Conservation (phyloP, 2,113 vertebrate genomes). For the Polypterus senegalus region DNA sequence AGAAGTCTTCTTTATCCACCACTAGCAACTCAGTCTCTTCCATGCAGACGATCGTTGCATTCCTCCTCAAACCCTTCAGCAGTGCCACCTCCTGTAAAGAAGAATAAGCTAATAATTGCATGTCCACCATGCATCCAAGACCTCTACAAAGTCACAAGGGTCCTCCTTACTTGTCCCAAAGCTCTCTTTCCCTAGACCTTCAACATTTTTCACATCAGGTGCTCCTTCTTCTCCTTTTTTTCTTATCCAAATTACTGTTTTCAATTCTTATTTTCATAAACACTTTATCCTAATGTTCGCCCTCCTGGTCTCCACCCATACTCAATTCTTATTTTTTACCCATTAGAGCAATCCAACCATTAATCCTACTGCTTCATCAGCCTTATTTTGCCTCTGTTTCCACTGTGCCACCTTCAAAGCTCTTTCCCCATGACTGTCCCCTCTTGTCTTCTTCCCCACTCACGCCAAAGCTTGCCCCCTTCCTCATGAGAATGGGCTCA, state of each 20-base stretch:
- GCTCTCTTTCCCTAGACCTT: too few species aligned
- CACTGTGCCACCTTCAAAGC: background rate
- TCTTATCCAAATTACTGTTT: too few species aligned
- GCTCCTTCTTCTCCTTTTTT: too few species aligned
- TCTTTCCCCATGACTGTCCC: background rate
- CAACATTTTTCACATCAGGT: too few species aligned
- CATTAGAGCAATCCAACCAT: background rate
- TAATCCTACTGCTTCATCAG: background rate
- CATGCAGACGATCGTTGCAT: constrained; percentile 9
- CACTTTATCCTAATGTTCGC: too few species aligned
- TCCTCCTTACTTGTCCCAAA: too few species aligned
- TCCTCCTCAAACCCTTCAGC: constrained; percentile 5
- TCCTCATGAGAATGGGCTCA: constrained; percentile 5
- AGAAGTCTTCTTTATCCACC: constrained; percentile 17
- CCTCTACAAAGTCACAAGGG: too few species aligned
- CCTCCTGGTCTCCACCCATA: background rate
- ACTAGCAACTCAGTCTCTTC: constrained; percentile 14
- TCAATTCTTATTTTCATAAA: too few species aligned
- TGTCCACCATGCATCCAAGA: too few species aligned
- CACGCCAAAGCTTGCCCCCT: constrained; percentile 14
- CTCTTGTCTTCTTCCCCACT: background rate
- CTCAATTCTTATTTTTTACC: background rate
- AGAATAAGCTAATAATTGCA: too few species aligned
- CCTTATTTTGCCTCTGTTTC: background rate
- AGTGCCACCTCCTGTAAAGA: constrained; percentile 7